Base-by-base conservation (phyloP, 2,888 invertebrate species). In the Flabesymbios commensalis region DNA sequence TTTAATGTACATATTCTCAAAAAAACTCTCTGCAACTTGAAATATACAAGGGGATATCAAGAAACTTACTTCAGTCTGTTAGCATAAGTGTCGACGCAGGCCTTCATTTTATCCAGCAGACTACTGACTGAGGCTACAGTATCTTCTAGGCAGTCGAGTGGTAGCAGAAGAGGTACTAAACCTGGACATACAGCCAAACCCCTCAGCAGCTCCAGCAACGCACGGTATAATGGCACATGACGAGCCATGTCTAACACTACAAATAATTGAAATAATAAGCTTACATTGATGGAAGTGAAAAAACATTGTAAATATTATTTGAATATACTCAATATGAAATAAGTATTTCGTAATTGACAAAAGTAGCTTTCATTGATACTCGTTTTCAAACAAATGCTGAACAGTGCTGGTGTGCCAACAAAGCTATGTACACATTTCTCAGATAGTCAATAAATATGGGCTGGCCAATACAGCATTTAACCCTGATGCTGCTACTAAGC, bases 181-280 rank as follows among this genome's bases (percentile, higher is more conserved):
- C 86, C 86, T 75, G 85, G 83, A 84, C 83, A 83, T 72, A 87
- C 84, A 26, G 89, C 90, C 78, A 90, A 85, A 0, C 92, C 91
- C 68, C 94, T 87, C 65, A 94, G 86, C 67, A 93, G 84, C 71
- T 90, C 89, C 72, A 95, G 84, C 75, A 94, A 71, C 3, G 92
- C 90, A 71, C 91, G 88, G 84, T 95, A 95, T 74, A 95, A 86
- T 29, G 94, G 94, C 83, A 95, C 93, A 85, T 95, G 95, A 22
- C 94, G 88, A n/a, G 95, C 93, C 90, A 96, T 94, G 84, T 96
- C 95, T 82, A 96, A 84, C 71, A 95, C 95, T 86, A 80, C 26
- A 71, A 68, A 28, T 32, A 55, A 10, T 10, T 22, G 31, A 51
- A 22, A 28, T 2, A 51, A 17, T 22, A 51, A 51, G 17, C 28